These are phyloP conservation scores for Eumacrocentrus americanus DNA, from an alignment of 2,888 invertebrate species.

Conservation along the genomic window DNA sequence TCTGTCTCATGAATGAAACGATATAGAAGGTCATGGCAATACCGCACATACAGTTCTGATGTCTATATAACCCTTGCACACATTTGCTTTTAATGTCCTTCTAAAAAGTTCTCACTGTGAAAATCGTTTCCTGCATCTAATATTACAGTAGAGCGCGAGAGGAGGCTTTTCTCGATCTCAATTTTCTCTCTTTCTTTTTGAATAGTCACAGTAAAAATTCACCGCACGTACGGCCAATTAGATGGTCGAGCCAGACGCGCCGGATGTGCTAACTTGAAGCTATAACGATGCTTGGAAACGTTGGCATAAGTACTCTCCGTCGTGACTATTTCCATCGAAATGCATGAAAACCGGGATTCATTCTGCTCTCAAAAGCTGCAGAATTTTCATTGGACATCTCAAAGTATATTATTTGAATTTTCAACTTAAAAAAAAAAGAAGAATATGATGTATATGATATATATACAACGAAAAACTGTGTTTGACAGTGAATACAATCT, in stretches of 20 bases:
- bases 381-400: too few relatives aligned
- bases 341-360: too few relatives aligned
- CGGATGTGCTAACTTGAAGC: slow-evolving; percentile 30
- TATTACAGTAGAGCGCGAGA: too few relatives aligned
- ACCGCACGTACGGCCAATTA: slow-evolving; percentile 48
- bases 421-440: not conserved
- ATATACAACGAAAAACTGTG: not conserved
- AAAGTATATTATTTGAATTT: too few relatives aligned
- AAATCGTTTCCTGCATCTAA: slow-evolving; percentile 43
- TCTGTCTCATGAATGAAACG: too few relatives aligned
- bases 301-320: slow-evolving; percentile 15
- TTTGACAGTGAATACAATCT: slow-evolving; percentile 8
- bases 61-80: slow-evolving; percentile 33
- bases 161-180: slow-evolving; percentile 9
- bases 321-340: slow-evolving; percentile 17
- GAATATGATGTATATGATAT: not conserved
- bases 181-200: slow-evolving; percentile 1
- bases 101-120: slow-evolving; percentile 33
- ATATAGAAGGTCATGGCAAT: too few relatives aligned
- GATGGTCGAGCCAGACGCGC: slow-evolving; percentile 29
- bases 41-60: too few relatives aligned
- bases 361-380: too few relatives aligned
- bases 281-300: slow-evolving; percentile 15
- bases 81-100: slow-evolving; percentile 42
- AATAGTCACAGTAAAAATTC: slow-evolving; percentile 39